Evolutionary conservation across 2,888 invertebrate genomes (phyloP).

Genomic region (Nymphalis polychloros): DNA sequence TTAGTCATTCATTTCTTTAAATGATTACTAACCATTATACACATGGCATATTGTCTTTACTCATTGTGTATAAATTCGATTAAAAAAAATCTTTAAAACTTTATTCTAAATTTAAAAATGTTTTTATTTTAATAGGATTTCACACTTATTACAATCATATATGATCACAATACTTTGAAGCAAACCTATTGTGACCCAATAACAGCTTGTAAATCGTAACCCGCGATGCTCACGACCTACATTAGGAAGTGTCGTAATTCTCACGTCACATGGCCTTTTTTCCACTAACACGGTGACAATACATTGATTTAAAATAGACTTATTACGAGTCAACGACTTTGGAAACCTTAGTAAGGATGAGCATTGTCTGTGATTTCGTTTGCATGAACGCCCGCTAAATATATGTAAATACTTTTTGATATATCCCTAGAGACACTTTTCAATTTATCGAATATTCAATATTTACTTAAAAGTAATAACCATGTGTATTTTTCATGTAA

Average conservation of each 20-base stretch:
- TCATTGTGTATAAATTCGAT: too few relatives aligned
- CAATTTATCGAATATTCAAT: not conserved
- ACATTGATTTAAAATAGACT: conserved; percentile 29
- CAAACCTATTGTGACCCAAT: conserved; percentile 5
- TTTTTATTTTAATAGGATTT: too few relatives aligned
- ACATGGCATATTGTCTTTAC: too few relatives aligned
- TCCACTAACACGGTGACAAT: conserved; percentile 20
- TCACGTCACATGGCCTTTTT: conserved; percentile 4
- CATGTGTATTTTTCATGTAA: not conserved
- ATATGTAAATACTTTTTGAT: not conserved
- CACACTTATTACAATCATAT: too few relatives aligned
- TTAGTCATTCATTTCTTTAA: too few relatives aligned
- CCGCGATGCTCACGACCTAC: not conserved
- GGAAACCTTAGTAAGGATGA: conserved; percentile 29
- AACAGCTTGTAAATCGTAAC: conserved; percentile 2
- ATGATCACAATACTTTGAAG: not conserved
- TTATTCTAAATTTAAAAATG: too few relatives aligned
- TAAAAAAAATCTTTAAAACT: too few relatives aligned
- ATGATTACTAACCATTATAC: too few relatives aligned
- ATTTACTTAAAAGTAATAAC: not conserved
- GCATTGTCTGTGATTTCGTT: not conserved
- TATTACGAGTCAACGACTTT: conserved; percentile 19
- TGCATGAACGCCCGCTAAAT: not conserved
- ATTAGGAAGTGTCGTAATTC: conserved; percentile 3
- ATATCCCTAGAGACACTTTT: too few relatives aligned